Base-by-base conservation (phyloP, 2,113 vertebrate genomes). In the Hippolais icterina region DNA sequence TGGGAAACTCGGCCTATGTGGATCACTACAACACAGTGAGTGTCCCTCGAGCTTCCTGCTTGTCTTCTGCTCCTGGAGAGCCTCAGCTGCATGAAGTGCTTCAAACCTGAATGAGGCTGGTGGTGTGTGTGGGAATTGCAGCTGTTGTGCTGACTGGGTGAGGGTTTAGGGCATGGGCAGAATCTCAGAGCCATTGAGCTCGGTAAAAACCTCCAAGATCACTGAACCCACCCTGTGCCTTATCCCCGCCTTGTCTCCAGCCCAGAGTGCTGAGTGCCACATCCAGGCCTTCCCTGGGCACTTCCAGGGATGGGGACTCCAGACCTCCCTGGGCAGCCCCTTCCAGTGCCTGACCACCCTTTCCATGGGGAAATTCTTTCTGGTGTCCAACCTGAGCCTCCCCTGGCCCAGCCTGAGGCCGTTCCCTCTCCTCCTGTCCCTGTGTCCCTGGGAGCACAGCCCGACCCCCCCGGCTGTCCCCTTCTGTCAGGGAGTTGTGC, bases 21-120 rank as follows among this genome's bases (percentile, higher is more conserved):
- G 98, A 97, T 54, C 98, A 99, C 93, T 99, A 99, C 84, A 99
- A 99, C 90, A 99, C 98, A 31, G 99, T 99, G 78, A 98, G 98
- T 90, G 27, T 59, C 5, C 14, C 49, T n/a, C 1, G 3, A 5
- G 37, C 16, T 19, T 16, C 11, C 24, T n/a, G 12, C 28, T 16
- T 53, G 54, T 7, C 33, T 61, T 31, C 53, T 65, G 33, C 44
- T 59, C 27, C 64, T 54, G 33, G 29, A 14, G 39, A 27, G 35
- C 33, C 22, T n/a, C 7, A 13, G 19, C 35, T 54, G 42, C 8
- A 9, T 5, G 13, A 31, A 66, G 10, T 16, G 27, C 59, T 22
- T 1, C 41, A 14, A 24, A 17, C 3, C 23, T 39, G 37, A 64
- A 3, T 0, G 5, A 1, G 39, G 10, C 41, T 63, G 39, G 4